A percentile compares a stretch with the other conserved stretches of the same genome.
Conservation (phyloP, 2,113 vertebrate genomes). For the Hippolais icterina region DNA sequence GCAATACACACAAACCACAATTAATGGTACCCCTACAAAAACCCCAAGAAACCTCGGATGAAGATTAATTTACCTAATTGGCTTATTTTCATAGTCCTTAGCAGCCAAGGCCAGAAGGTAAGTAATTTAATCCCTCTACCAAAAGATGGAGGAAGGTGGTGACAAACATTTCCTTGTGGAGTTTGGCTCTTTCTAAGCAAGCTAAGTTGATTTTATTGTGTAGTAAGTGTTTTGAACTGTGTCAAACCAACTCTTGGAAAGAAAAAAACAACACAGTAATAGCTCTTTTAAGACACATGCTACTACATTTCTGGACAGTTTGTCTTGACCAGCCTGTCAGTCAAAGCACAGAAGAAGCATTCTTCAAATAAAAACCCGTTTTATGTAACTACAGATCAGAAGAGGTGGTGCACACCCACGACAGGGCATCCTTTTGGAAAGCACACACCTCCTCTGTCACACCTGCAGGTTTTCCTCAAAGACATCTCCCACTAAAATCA, state of each 20-base stretch:
- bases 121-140: background rate
- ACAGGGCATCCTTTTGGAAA: background rate
- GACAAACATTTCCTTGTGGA: background rate
- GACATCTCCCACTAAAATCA: background rate
- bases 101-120: background rate
- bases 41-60: background rate
- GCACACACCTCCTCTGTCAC: background rate
- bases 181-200: background rate
- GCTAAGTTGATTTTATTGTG: background rate
- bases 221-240: background rate
- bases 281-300: background rate
- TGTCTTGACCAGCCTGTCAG: background rate
- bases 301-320: background rate
- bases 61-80: constrained; percentile 9
- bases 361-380: background rate
- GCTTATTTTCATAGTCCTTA: background rate
- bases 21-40: background rate
- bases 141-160: background rate
- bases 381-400: background rate
- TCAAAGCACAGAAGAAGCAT: background rate
- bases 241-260: background rate
- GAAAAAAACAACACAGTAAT: background rate
- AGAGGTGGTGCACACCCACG: background rate
- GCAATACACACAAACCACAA: background rate
- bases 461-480: background rate